A percentile compares a stretch with the other conserved stretches of the same genome.
phyloP scores from a whole-genome alignment of 2,888 invertebrate genomes.

The Morpho achilles region DNA sequence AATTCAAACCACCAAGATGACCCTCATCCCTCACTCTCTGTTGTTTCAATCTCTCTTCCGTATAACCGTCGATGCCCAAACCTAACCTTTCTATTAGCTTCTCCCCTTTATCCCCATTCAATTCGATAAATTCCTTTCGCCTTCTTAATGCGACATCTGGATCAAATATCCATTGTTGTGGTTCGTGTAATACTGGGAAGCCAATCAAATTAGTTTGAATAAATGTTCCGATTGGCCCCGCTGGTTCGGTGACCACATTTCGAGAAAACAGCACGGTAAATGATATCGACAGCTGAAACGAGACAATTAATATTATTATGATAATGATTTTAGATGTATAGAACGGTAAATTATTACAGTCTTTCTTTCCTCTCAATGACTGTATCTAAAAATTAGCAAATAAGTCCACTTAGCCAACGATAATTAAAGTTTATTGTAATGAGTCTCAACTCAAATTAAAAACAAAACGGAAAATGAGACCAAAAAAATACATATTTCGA shows the following conservation, averaged over 20 bases:
- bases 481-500: too few species aligned
- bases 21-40: slow-evolving; percentile 78
- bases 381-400: too few species aligned
- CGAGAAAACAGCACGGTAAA: slow-evolving; percentile 40
- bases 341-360: too few species aligned
- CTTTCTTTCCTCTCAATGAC: too few species aligned
- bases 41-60: slow-evolving; percentile 67
- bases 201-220: slow-evolving; percentile 79
- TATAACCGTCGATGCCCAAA: slow-evolving; percentile 81
- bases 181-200: slow-evolving; percentile 78
- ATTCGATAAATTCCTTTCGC: slow-evolving; percentile 78
- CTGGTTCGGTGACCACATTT: slow-evolving; percentile 36
- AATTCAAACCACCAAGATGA: slow-evolving; percentile 75
- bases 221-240: slow-evolving; percentile 53
- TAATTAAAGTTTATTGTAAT: too few species aligned
- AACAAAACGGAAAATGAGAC: too few species aligned
- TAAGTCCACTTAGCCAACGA: too few species aligned
- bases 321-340: too few species aligned
- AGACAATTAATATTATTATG: not conserved
- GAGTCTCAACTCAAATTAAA: too few species aligned
- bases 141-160: slow-evolving; percentile 81
- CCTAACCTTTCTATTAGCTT: slow-evolving; percentile 83
- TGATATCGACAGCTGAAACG: slow-evolving; percentile 49
- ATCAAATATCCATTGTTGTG: slow-evolving; percentile 81
- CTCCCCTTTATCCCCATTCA: slow-evolving; percentile 82